Percentiles rank a stretch among this genome's conserved stretches.
phyloP scores from a whole-genome alignment of 2,113 vertebrate genomes.

The Oncorhynchus mykiss region DNA sequence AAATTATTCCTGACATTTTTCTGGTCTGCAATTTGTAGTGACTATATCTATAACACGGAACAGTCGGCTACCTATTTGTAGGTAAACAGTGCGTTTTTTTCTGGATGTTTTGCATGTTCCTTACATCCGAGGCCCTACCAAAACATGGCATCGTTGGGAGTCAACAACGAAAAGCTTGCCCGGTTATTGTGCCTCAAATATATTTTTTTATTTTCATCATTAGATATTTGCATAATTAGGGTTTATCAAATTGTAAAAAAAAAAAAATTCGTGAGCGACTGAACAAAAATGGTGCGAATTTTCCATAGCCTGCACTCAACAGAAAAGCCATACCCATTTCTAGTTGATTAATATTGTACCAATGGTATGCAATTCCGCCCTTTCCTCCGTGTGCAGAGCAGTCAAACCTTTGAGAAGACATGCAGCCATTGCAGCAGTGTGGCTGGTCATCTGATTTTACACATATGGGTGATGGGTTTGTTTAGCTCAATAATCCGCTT shows the following conservation, averaged over 20 bases:
- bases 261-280: too few species aligned
- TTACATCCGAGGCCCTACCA: slow-evolving; percentile 23
- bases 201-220: not conserved
- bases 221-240: too few species aligned
- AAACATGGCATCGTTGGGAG: not conserved
- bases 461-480: slow-evolving; percentile 42
- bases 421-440: slow-evolving; percentile 19
- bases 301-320: slow-evolving; percentile 36
- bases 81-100: slow-evolving; percentile 30
- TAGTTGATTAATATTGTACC: slow-evolving; percentile 11
- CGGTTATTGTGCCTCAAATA: not conserved
- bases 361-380: slow-evolving; percentile 15
- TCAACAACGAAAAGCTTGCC: not conserved
- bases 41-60: too few species aligned
- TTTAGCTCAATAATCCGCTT: slow-evolving; percentile 43
- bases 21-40: slow-evolving; percentile 1
- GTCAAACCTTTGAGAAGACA: not conserved
- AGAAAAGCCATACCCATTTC: slow-evolving; percentile 67
- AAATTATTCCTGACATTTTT: slow-evolving; percentile 21
- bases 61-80: not conserved
- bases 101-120: slow-evolving; percentile 60
- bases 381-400: not conserved
- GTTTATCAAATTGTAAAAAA: too few species aligned
- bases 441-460: slow-evolving; percentile 43
- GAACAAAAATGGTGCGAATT: not conserved